Conservation (phyloP, 2,113 vertebrate species). For the Lutjanus erythropterus region DNA sequence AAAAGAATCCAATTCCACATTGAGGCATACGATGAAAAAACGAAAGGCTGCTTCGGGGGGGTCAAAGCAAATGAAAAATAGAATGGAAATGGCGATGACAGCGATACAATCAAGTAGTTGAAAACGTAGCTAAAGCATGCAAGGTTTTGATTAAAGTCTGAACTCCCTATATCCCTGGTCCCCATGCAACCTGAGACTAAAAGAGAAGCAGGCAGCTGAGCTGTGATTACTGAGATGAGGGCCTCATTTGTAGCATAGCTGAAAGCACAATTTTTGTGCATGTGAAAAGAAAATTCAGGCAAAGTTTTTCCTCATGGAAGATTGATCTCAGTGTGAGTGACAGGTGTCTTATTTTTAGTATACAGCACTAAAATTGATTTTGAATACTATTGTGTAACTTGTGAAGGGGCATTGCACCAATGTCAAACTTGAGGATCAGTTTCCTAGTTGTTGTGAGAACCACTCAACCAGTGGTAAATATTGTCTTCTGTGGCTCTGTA, state of each 20-base stretch:
- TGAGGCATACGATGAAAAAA: conserved; percentile 10
- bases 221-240: conserved; percentile 44
- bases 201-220: neutral
- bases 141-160: conserved; percentile 53
- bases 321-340: neutral
- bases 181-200: conserved; percentile 44
- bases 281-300: neutral
- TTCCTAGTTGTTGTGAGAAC: too few relatives aligned
- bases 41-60: conserved; percentile 12
- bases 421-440: neutral
- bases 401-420: neutral
- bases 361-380: too few relatives aligned
- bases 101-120: conserved; percentile 44
- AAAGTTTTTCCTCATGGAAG: neutral
- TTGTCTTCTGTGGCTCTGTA: neutral
- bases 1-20: conserved; percentile 23
- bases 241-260: conserved; percentile 1
- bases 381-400: too few relatives aligned
- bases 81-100: conserved; percentile 38
- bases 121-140: conserved; percentile 41
- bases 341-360: neutral
- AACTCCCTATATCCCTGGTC: conserved; percentile 7
- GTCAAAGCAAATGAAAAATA: conserved; percentile 6
- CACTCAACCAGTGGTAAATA: too few relatives aligned
- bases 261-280: neutral